phyloP scores from a whole-genome alignment of 2,888 invertebrate species.

The Mesorhabditis sp. region DNA sequence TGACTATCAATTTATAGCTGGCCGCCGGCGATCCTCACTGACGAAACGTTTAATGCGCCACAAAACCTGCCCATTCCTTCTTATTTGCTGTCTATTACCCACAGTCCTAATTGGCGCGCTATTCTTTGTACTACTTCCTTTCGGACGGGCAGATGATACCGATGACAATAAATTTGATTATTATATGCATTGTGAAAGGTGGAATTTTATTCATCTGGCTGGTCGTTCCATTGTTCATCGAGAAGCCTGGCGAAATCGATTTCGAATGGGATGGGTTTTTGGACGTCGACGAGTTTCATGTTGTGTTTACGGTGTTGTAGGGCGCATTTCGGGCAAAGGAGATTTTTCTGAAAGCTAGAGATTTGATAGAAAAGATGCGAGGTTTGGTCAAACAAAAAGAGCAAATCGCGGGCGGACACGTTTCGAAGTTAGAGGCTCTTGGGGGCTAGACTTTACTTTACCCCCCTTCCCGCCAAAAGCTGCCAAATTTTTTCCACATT shows the following conservation, averaged over 20 bases:
- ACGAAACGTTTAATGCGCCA: neutral
- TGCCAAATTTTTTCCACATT: no score
- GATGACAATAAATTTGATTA: slow-evolving; percentile 5
- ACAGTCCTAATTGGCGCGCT: neutral
- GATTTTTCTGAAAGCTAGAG: neutral
- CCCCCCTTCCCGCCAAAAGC: no score
- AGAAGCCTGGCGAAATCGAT: neutral
- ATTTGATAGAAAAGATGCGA: no score
- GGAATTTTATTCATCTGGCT: neutral
- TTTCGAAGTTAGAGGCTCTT: no score
- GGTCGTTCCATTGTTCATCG: neutral
- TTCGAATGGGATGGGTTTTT: neutral
- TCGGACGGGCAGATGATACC: neutral
- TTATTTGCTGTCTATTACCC: neutral
- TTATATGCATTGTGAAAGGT: neutral
- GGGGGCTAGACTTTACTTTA: no score
- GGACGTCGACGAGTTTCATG: slow-evolving; percentile 1
- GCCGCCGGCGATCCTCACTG: neutral
- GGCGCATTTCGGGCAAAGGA: slow-evolving; percentile 2
- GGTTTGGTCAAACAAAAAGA: no score
- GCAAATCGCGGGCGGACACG: no score
- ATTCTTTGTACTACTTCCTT: neutral
- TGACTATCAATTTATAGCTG: neutral
- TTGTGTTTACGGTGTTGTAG: neutral
- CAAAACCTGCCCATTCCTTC: slow-evolving; percentile 4